These are phyloP conservation scores for Tipula unca DNA, from an alignment of 2,888 invertebrate genomes.

Conservation along the genomic window DNA sequence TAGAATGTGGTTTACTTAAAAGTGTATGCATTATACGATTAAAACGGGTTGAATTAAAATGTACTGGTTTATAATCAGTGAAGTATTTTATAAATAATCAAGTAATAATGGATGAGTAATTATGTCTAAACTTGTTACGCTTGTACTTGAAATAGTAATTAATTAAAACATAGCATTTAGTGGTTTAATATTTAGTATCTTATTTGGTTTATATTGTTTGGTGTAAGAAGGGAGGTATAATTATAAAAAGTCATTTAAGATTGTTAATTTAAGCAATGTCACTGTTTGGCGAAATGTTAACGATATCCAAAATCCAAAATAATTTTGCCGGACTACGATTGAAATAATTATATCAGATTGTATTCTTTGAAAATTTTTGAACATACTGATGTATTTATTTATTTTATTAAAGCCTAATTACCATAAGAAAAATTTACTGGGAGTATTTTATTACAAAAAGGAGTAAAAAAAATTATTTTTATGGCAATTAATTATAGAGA, in stretches of 20 bases:
- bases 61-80: not conserved
- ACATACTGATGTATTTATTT: too few relatives aligned
- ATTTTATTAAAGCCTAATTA: too few relatives aligned
- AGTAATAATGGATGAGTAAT: slow-evolving; percentile 14
- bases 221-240: not conserved
- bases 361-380: too few relatives aligned
- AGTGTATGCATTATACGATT: not conserved
- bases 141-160: not conserved
- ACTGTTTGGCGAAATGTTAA: not conserved
- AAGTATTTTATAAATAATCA: not conserved
- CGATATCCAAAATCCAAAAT: too few relatives aligned
- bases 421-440: too few relatives aligned
- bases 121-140: not conserved
- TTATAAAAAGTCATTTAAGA: not conserved
- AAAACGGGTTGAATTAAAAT: not conserved
- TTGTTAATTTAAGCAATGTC: not conserved
- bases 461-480: too few relatives aligned
- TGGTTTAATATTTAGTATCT: not conserved
- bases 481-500: too few relatives aligned
- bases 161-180: not conserved
- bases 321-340: too few relatives aligned
- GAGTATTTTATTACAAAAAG: too few relatives aligned
- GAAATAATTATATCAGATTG: too few relatives aligned
- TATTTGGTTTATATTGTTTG: not conserved
- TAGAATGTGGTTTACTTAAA: not conserved